Evolutionary conservation across 2,113 vertebrate genomes (phyloP).

Genomic region (Hiodon alosoides): DNA sequence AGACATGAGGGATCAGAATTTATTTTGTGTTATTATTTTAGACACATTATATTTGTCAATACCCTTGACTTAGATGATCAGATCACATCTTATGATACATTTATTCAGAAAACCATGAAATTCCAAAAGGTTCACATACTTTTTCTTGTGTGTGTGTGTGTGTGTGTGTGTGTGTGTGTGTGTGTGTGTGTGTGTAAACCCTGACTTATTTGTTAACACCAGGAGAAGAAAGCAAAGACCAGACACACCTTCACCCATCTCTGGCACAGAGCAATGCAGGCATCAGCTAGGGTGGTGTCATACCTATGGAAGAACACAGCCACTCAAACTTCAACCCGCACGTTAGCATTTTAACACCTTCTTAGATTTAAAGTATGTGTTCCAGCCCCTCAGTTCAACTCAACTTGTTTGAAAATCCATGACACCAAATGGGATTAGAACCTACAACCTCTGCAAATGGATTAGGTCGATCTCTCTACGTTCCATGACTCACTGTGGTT

Average conservation of each 20-base stretch:
- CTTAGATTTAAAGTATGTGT: background rate
- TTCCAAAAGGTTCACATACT: too few species aligned
- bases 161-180: background rate
- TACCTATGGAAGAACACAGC: slow-evolving; percentile 63
- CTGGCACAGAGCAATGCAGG: slow-evolving; percentile 75
- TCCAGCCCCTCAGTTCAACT: too few species aligned
- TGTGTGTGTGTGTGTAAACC: background rate
- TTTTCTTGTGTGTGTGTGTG: too few species aligned
- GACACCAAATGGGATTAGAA: too few species aligned
- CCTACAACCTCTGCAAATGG: background rate
- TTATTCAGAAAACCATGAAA: too few species aligned
- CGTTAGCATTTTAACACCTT: background rate
- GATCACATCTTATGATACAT: too few species aligned
- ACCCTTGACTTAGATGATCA: too few species aligned
- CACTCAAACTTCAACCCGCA: background rate
- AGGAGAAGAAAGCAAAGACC: background rate
- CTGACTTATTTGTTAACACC: too few species aligned
- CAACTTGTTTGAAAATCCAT: too few species aligned
- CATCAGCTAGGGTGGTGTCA: slow-evolving; percentile 79
- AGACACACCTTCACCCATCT: slow-evolving; percentile 74
- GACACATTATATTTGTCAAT: too few species aligned
- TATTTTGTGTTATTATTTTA: too few species aligned
- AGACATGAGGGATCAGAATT: too few species aligned
- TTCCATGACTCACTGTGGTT: slow-evolving; percentile 71
- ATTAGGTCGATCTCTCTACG: background rate